Conservation (phyloP, 2,888 invertebrate genomes). For the Zaprionus lineosus region DNA sequence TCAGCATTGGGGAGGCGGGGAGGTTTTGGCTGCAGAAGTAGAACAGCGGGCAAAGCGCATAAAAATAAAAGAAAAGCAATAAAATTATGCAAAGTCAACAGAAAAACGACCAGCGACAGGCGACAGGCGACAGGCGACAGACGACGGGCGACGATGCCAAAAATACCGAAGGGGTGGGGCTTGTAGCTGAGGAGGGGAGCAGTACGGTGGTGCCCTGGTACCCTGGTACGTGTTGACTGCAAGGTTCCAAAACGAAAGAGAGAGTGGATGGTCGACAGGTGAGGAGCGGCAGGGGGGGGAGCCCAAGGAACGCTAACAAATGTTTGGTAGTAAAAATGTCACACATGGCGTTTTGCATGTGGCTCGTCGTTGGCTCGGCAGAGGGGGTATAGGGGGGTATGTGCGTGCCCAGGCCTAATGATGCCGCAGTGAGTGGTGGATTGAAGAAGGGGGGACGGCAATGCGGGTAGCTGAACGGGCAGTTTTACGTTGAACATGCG, state of each 20-base stretch:
- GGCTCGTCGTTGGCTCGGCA: constrained; percentile 32
- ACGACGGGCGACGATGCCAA: constrained; percentile 50
- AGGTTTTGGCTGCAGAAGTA: constrained; percentile 21
- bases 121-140: constrained; percentile 66
- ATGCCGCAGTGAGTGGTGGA: too few species aligned
- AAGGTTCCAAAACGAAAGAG: constrained; percentile 3
- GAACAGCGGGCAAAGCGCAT: constrained; percentile 59
- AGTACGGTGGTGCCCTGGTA: constrained; percentile 21
- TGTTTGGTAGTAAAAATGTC: constrained; percentile 75
- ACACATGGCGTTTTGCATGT: constrained; percentile 75
- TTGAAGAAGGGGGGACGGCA: not conserved
- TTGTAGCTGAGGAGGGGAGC: not conserved
- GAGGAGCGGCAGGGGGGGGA: constrained; percentile 1
- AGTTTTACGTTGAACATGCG: constrained; percentile 68
- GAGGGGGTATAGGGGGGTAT: constrained; percentile 21
- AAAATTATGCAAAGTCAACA: constrained; percentile 79
- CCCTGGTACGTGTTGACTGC: constrained; percentile 68
- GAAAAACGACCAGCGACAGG: constrained; percentile 66
- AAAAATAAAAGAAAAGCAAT: constrained; percentile 78
- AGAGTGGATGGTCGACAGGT: not conserved
- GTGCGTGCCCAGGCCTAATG: constrained; percentile 74
- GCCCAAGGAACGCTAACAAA: constrained; percentile 62
- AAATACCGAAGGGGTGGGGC: constrained; percentile 21
- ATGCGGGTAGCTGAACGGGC: constrained; percentile 10
- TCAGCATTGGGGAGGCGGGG: not conserved